Percentiles rank a stretch among this genome's conserved stretches.
Conservation (phyloP, 2,888 invertebrate genomes). For the Oligia latruncula region DNA sequence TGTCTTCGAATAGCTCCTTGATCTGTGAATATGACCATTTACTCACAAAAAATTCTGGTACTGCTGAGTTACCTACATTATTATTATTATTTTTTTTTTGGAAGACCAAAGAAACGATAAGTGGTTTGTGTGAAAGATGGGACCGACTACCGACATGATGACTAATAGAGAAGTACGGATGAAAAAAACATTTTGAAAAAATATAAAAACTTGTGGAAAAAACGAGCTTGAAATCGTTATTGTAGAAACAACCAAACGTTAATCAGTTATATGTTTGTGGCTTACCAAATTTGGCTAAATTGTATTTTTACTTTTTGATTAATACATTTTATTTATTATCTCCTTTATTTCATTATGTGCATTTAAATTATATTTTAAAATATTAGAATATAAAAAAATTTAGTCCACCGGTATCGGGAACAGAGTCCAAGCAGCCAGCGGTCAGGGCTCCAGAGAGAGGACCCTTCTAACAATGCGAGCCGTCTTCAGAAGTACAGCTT, state of each 20-base stretch:
- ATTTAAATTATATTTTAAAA: background rate
- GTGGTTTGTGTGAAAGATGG: background rate
- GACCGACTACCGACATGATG: background rate
- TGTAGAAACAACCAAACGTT: too few species aligned
- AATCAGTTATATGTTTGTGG: too few species aligned
- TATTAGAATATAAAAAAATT: background rate
- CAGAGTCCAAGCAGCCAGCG: background rate
- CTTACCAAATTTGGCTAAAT: too few species aligned
- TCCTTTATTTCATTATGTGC: background rate
- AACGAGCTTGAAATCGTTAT: too few species aligned
- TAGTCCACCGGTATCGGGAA: background rate
- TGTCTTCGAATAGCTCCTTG: slow-evolving; percentile 84
- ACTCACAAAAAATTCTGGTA: background rate
- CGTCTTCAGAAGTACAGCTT: background rate
- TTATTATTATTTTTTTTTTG: background rate
- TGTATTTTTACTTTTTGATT: background rate
- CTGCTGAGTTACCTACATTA: background rate
- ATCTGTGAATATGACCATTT: slow-evolving; percentile 73
- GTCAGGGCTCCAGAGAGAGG: background rate
- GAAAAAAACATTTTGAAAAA: too few species aligned
- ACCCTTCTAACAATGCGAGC: background rate
- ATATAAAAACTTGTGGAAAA: too few species aligned
- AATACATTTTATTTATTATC: background rate
- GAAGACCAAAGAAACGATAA: background rate
- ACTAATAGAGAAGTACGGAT: background rate